These are phyloP conservation scores for Heliconius nattereri DNA, from an alignment of 1,140 invertebrate genomes.

Conservation along the genomic window DNA sequence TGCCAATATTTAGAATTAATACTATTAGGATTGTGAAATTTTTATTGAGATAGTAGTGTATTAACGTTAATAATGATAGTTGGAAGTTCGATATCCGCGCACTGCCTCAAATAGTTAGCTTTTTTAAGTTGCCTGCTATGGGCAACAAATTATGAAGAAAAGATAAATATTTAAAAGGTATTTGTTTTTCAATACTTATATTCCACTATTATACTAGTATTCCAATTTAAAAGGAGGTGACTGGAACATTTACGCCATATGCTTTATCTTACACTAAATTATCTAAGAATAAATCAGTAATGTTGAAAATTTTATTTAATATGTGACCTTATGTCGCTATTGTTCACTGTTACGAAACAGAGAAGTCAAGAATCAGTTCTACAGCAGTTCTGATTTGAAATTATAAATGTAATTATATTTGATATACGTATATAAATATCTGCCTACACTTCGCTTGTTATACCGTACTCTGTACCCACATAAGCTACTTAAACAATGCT, in stretches of 20 bases:
- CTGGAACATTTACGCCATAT: slow-evolving; percentile 1
- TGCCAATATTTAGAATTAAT: slow-evolving; percentile 13
- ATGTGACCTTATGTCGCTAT: slow-evolving; percentile 4
- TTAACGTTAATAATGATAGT: too few species aligned
- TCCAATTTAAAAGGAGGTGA: neutral
- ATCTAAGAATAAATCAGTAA: slow-evolving; percentile 12
- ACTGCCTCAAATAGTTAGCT: too few species aligned
- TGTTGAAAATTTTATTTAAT: slow-evolving; percentile 1
- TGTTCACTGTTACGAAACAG: slow-evolving; percentile 8
- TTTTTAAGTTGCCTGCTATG: too few species aligned
- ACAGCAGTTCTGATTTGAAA: neutral
- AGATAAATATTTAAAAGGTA: too few species aligned
- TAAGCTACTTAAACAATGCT: slow-evolving; percentile 30
- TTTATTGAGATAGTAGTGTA: too few species aligned
- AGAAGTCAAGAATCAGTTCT: neutral
- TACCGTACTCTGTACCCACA: slow-evolving; percentile 13
- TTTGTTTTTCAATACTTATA: neutral
- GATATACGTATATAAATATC: slow-evolving; percentile 29
- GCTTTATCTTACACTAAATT: neutral
- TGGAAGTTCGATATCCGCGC: too few species aligned
- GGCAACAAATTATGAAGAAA: too few species aligned
- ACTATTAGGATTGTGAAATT: too few species aligned
- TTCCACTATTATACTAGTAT: too few species aligned
- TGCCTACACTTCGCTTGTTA: slow-evolving; percentile 27
- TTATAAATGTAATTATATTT: slow-evolving; percentile 12